A percentile compares a stretch with the other conserved stretches of the same genome.
phyloP scores from a whole-genome alignment of 2,113 vertebrate species.

The Thryonomys swinderianus region DNA sequence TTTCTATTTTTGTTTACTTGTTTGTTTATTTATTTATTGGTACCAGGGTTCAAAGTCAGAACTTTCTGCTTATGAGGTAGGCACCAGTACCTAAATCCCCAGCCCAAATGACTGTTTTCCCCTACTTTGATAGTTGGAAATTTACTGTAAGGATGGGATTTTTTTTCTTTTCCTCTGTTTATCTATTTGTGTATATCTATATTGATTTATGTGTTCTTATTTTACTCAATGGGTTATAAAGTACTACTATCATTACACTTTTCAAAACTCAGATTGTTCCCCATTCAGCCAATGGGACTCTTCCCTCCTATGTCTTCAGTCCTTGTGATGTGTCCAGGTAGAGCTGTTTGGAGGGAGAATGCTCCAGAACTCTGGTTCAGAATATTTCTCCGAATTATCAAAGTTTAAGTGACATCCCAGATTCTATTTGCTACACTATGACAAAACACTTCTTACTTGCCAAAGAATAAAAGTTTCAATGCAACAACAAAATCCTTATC shows the following conservation, averaged over 20 bases:
- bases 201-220: neutral
- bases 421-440: slow-evolving; percentile 36
- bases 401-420: neutral
- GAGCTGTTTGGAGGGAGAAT: neutral
- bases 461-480: neutral
- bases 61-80: no score
- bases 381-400: slow-evolving; percentile 16
- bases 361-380: neutral
- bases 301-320: neutral
- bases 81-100: no score
- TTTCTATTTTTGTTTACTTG: slow-evolving; percentile 1
- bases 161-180: neutral
- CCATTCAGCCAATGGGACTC: neutral
- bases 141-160: neutral
- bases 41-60: no score
- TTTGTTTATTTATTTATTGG: neutral
- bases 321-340: neutral
- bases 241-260: neutral
- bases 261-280: neutral
- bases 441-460: neutral
- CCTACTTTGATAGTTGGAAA: neutral
- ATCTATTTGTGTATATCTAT: neutral
- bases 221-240: slow-evolving; percentile 20
- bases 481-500: neutral
- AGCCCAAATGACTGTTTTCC: no score